These are phyloP conservation scores for Syngnathus scovelli DNA, from an alignment of 2,113 vertebrate genomes.

Conservation along the genomic window DNA sequence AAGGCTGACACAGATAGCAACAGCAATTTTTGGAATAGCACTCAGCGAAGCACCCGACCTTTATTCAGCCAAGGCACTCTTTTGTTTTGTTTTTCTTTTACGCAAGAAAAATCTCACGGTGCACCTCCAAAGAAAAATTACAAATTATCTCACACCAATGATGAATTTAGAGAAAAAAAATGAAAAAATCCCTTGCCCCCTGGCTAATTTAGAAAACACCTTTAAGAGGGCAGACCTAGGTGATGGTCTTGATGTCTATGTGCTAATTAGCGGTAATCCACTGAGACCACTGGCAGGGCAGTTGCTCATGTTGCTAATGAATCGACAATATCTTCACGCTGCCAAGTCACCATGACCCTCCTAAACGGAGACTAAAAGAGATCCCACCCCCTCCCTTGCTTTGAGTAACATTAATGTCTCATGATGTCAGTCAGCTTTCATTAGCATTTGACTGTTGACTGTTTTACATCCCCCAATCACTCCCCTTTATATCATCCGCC, in stretches of 20 bases:
- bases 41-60: too few relatives aligned
- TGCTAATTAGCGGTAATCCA: constrained; percentile 48
- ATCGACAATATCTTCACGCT: constrained; percentile 18
- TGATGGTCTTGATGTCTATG: constrained; percentile 32
- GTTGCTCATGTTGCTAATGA: constrained; percentile 24
- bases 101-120: too few relatives aligned
- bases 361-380: constrained; percentile 34
- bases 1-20: neutral
- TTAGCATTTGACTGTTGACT: constrained; percentile 61
- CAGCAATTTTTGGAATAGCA: neutral
- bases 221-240: constrained; percentile 44
- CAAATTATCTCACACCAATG: too few relatives aligned
- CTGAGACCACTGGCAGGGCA: constrained; percentile 32
- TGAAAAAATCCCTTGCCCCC: constrained; percentile 3
- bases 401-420: constrained; percentile 66
- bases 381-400: constrained; percentile 32
- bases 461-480: neutral
- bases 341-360: constrained; percentile 19
- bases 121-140: too few relatives aligned
- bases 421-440: constrained; percentile 69
- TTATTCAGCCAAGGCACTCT: too few relatives aligned
- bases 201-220: constrained; percentile 50
- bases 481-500: neutral
- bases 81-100: too few relatives aligned
- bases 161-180: neutral